These are phyloP conservation scores for Tetrao urogallus DNA, from an alignment of 2,113 vertebrate genomes.

Conservation along the genomic window DNA sequence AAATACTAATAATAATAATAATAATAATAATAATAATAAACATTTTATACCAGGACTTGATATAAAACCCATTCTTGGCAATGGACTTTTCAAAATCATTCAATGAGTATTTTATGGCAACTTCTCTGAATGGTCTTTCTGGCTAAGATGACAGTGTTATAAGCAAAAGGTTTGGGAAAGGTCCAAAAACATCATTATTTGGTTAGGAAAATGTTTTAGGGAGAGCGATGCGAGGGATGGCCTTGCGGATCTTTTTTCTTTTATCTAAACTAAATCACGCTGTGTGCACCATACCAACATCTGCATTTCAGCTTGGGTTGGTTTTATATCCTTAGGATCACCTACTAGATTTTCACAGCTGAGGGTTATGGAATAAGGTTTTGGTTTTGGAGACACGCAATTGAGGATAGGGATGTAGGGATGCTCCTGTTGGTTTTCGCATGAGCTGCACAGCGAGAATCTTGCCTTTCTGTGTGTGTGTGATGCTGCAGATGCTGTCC, in stretches of 20 bases:
- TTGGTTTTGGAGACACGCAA: not conserved
- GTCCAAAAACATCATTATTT: not conserved
- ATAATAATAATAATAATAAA: too few species aligned
- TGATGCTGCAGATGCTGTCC: not conserved
- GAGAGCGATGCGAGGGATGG: not conserved
- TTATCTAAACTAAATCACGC: not conserved
- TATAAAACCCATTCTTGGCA: not conserved
- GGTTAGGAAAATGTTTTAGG: not conserved
- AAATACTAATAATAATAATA: not conserved
- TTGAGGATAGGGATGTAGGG: not conserved
- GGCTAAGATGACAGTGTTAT: not conserved
- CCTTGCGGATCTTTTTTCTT: not conserved
- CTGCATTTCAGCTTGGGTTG: constrained; percentile 13
- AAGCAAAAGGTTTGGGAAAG: constrained; percentile 20
- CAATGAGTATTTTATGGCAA: not conserved
- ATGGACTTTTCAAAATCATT: not conserved
- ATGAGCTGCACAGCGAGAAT: not conserved
- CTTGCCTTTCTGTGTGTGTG: not conserved
- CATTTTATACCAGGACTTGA: not conserved
- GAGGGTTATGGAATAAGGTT: not conserved
- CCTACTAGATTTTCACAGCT: not conserved
- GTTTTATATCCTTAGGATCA: not conserved
- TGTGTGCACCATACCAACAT: not conserved
- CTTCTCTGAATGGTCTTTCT: not conserved
- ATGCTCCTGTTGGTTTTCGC: not conserved